Conservation (phyloP, 2,113 vertebrate species). For the Brachionichthys hirsutus region DNA sequence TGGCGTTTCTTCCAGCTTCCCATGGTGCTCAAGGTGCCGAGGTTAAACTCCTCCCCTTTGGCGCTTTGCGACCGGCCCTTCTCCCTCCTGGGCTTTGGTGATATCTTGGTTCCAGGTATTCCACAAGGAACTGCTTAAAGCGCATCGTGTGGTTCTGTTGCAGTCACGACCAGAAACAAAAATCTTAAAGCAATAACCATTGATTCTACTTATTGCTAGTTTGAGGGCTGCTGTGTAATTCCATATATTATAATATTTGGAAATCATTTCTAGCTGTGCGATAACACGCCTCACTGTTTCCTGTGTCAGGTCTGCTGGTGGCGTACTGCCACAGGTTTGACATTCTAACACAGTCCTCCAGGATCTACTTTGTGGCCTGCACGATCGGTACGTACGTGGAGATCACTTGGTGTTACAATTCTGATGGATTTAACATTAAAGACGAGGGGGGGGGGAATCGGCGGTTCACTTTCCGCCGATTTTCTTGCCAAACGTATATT, state of each 20-base stretch:
- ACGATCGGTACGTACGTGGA: constrained; percentile 83
- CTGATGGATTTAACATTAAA: background rate
- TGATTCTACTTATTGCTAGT: background rate
- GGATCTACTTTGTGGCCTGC: constrained; percentile 93
- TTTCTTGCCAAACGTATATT: no score
- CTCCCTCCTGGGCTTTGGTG: constrained; percentile 94
- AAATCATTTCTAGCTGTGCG: no score
- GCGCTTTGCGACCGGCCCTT: constrained; percentile 92
- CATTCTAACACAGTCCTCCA: constrained; percentile 89
- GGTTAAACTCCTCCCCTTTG: constrained; percentile 87
- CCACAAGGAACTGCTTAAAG: background rate
- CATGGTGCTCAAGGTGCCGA: constrained; percentile 96
- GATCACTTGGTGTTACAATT: background rate
- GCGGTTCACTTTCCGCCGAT: no score
- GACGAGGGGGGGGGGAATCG: no score
- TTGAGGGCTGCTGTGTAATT: background rate
- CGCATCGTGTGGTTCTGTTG: background rate
- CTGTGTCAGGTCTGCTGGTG: constrained; percentile 85
- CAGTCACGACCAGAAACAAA: background rate
- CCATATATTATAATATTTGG: background rate
- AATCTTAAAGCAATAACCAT: no score
- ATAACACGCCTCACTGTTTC: background rate
- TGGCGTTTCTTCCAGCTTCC: constrained; percentile 81
- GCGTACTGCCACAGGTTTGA: constrained; percentile 97
- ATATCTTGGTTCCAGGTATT: constrained; percentile 94